Base-by-base conservation (phyloP, 2,113 vertebrate genomes). In the Semicossyphus pulcher region DNA sequence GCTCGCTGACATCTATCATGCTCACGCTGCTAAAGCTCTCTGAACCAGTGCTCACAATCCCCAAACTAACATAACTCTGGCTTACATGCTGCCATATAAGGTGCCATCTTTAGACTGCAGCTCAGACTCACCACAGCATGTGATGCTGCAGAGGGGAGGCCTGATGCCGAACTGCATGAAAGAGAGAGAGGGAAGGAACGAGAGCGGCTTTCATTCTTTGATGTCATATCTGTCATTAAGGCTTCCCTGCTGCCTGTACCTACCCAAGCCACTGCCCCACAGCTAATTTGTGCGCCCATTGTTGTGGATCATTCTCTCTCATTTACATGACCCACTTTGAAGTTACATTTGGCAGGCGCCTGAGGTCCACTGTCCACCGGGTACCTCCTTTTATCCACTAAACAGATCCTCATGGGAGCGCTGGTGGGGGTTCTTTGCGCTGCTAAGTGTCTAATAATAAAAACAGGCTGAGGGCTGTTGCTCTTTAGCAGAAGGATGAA, bases 51-150 rank as follows among this genome's bases (percentile, higher is more conserved):
- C 65, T 58, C 60, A 31, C 45, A 29, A 57, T 62, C 66, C 42
- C 28, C 32, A 57, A 77, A 63, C 61, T 14, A 26, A 56, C 72
- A 63, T 14, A 58, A 59, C 61, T 76, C 42, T 42, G 51, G 21
- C 74, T 62, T 29, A 32, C 45, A 52, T 18, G 48, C 76, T 86
- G 67, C 90, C 92, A 79, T 92, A 89, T 91, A 92, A 91, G 91
- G 90, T 74, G 8, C 71, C 81, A 78, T 88, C 78, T 79, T 23
- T 60, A 71, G 68, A 51, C 32, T 42, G 29, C 20, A 49, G 69
- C 66, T 18, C 78, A 69, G 58, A 36, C 63, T 61, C 60, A 26
- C 56, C 37, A 10, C 73, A 49, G 41, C 39, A 39, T 71, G 78
- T 56, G 67, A 81, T 74, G 78, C 60, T 66, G 79, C 47, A 3